A percentile compares a stretch with the other conserved stretches of the same genome.
phyloP scores from a whole-genome alignment of 2,888 invertebrate genomes.

The Hipparchia semele region DNA sequence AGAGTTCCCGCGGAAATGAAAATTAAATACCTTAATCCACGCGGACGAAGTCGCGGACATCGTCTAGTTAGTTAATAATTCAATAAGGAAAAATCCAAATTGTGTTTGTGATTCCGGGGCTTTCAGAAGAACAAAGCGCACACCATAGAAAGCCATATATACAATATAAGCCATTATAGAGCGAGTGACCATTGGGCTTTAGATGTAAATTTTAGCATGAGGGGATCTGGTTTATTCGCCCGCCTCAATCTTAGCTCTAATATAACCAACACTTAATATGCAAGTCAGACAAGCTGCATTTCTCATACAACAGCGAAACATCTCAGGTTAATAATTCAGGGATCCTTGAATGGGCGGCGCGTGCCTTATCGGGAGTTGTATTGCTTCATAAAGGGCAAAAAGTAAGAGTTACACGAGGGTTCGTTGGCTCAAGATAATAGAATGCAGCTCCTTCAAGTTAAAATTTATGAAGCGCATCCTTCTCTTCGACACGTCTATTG shows the following conservation, averaged over 20 bases:
- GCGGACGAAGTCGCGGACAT: too few relatives aligned
- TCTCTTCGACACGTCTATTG: conserved; percentile 2
- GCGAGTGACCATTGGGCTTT: too few relatives aligned
- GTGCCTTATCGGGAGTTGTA: conserved; percentile 62
- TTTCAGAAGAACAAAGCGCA: too few relatives aligned
- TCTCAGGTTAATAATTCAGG: conserved; percentile 51
- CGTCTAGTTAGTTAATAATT: too few relatives aligned
- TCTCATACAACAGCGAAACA: conserved; percentile 13
- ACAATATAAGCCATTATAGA: too few relatives aligned
- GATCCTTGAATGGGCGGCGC: conserved; percentile 51
- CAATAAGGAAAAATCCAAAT: too few relatives aligned
- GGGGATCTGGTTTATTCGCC: neutral
- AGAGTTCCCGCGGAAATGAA: too few relatives aligned
- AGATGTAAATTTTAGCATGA: neutral
- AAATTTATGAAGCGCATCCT: conserved; percentile 21
- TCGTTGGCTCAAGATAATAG: conserved; percentile 13
- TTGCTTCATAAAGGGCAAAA: conserved; percentile 58
- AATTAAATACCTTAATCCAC: too few relatives aligned
- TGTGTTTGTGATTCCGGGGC: too few relatives aligned
- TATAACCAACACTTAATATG: conserved; percentile 13
- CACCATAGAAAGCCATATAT: too few relatives aligned
- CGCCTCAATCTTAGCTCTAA: neutral
- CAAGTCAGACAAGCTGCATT: conserved; percentile 5
- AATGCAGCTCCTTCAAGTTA: conserved; percentile 5
- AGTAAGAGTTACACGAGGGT: conserved; percentile 43